Percentiles rank a stretch among this genome's conserved stretches.
phyloP scores from a whole-genome alignment of 2,797 vertebrate species.

The Parauchenoglanis ngamensis region DNA sequence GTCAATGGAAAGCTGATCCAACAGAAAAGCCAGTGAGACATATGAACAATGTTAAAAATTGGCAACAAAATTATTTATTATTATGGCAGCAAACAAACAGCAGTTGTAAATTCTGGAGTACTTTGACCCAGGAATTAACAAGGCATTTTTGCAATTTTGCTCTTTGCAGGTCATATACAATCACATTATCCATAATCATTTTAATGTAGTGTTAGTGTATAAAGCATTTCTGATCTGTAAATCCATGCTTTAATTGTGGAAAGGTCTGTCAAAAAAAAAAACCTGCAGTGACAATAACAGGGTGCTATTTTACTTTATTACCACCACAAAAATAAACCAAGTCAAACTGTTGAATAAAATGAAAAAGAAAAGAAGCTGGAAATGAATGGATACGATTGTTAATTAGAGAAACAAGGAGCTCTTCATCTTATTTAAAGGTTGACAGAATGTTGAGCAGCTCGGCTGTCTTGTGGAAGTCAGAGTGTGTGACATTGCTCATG shows the following conservation, averaged over 20 bases:
- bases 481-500: slow-evolving; percentile 15
- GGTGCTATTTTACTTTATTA: background rate
- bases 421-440: slow-evolving; percentile 1
- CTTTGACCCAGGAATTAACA: background rate
- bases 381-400: background rate
- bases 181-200: background rate
- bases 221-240: background rate
- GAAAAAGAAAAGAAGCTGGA: background rate
- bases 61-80: background rate
- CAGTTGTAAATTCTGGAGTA: background rate
- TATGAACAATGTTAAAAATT: no score
- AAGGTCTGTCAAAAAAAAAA: background rate
- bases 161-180: background rate
- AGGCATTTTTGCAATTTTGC: slow-evolving; percentile 1
- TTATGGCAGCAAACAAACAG: background rate
- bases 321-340: background rate
- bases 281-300: background rate
- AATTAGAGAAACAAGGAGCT: slow-evolving; percentile 9
- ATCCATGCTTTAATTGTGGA: background rate
- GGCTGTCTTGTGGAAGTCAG: slow-evolving; percentile 2
- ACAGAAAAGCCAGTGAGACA: background rate
- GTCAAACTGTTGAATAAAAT: background rate
- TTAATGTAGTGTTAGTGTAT: background rate
- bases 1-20: background rate
- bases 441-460: background rate